Evolutionary conservation across 2,113 vertebrate species (phyloP).

Genomic region (Poeciliopsis retropinna): DNA sequence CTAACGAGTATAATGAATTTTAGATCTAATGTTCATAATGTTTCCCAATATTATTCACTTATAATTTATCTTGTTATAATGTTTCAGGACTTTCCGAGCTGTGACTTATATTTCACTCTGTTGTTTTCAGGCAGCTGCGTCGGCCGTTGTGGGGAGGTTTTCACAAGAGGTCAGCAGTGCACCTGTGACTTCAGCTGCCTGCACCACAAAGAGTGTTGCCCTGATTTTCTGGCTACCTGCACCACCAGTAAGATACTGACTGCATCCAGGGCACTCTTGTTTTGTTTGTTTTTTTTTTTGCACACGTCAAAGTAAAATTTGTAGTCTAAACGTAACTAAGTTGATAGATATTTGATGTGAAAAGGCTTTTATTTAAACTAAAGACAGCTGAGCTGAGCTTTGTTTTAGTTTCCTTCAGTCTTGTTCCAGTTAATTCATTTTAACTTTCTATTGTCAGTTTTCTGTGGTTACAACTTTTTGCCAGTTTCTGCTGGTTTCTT

Average conservation of each 20-base stretch:
- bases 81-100: neutral
- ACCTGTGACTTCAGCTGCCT: constrained; percentile 89
- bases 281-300: too few species aligned
- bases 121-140: constrained; percentile 80
- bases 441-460: neutral
- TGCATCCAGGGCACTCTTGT: neutral
- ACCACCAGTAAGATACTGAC: constrained; percentile 72
- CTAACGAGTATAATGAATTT: neutral
- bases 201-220: constrained; percentile 88
- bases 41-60: too few species aligned
- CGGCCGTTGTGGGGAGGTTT: constrained; percentile 89
- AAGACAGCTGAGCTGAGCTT: too few species aligned
- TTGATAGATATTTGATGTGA: too few species aligned
- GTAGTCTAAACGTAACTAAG: neutral
- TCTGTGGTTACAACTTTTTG: too few species aligned
- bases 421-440: neutral
- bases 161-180: constrained; percentile 85
- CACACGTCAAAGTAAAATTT: too few species aligned
- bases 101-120: neutral
- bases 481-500: neutral
- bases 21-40: too few species aligned
- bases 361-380: too few species aligned
- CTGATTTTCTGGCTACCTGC: constrained; percentile 87
- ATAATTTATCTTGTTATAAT: too few species aligned
- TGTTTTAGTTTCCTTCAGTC: neutral